Percentiles rank a stretch among this genome's conserved stretches.
Evolutionary conservation across 2,113 vertebrate genomes (phyloP).

Genomic region (Connochaetes taurinus): DNA sequence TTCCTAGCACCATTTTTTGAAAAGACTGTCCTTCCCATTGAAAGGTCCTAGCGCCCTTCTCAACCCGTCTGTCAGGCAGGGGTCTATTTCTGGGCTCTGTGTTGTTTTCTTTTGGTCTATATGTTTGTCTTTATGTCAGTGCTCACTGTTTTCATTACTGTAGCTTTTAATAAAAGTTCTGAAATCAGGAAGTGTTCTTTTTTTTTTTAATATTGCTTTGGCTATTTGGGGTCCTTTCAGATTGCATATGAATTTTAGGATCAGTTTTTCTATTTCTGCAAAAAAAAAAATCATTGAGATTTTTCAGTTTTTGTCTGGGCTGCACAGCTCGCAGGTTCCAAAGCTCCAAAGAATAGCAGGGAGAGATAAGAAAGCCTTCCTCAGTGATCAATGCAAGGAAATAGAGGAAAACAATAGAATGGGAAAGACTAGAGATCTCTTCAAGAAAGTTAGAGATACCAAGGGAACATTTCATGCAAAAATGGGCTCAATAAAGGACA

Average conservation of each 20-base stretch:
- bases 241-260: background rate
- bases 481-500: background rate
- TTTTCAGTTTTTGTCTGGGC: background rate
- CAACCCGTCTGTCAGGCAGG: background rate
- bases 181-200: background rate
- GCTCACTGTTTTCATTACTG: background rate
- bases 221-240: background rate
- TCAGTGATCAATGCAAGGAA: background rate
- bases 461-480: background rate
- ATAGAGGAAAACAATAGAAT: background rate
- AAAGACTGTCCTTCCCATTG: background rate
- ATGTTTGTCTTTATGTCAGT: background rate
- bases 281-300: background rate
- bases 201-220: background rate
- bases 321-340: background rate
- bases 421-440: background rate
- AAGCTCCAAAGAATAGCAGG: background rate
- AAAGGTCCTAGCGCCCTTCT: background rate
- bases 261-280: background rate
- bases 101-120: accelerated
- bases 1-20: background rate
- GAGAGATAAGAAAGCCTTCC: background rate
- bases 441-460: background rate
- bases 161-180: background rate
- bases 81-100: background rate